Percentiles rank a stretch among this genome's conserved stretches.
These are phyloP conservation scores for Crossaster papposus DNA, from an alignment of 53 echinoderm and acorn worm genomes.

Conservation along the genomic window DNA sequence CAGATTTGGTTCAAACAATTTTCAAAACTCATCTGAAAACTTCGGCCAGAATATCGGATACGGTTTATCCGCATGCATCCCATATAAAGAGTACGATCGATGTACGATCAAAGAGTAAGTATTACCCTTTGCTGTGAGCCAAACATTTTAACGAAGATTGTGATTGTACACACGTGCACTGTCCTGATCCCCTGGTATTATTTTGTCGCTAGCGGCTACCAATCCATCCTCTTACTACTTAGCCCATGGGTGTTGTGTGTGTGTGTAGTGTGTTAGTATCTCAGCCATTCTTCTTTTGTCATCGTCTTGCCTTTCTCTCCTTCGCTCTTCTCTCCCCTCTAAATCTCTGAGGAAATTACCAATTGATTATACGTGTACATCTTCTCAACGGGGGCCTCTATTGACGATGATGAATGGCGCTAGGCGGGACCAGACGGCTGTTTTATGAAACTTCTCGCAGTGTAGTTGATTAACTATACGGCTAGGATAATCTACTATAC, in stretches of 20 bases:
- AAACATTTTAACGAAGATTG: too few species aligned
- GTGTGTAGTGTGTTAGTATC: not conserved
- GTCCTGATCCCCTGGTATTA: not conserved
- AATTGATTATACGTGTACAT: constrained; percentile 60
- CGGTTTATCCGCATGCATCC: not conserved
- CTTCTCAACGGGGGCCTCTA: constrained; percentile 42
- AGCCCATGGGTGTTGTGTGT: not conserved
- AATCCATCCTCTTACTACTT: not conserved
- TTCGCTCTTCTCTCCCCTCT: not conserved
- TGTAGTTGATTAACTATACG: too few species aligned
- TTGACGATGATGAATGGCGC: constrained; percentile 4
- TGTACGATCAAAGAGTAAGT: too few species aligned
- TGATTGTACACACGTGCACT: not conserved
- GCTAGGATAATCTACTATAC: not conserved
- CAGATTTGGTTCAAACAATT: not conserved
- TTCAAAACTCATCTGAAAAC: not conserved
- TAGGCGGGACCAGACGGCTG: constrained; percentile 31
- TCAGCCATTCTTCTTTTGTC: not conserved
- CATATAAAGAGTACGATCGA: too few species aligned
- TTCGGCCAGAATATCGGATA: not conserved
- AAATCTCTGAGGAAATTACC: constrained; percentile 64
- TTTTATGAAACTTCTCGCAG: not conserved
- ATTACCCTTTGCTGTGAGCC: too few species aligned
- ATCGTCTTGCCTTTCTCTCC: not conserved
- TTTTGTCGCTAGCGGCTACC: not conserved